Base-by-base conservation (phyloP, 2,888 invertebrate species). In the Hirtodrosophila confusa region DNA sequence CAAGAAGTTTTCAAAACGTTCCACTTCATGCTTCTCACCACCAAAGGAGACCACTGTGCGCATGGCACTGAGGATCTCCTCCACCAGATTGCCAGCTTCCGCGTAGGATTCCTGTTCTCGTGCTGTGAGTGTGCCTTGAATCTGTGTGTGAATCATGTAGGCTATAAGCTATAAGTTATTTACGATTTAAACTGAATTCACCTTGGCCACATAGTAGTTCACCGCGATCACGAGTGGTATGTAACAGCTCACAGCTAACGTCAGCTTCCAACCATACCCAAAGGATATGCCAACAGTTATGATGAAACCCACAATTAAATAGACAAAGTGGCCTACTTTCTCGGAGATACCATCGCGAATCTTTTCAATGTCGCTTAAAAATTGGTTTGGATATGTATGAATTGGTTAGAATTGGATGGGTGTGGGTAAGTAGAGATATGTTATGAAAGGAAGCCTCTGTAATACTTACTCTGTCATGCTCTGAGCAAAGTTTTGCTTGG, bases 331-430 rank as follows among this genome's bases (percentile, higher is more conserved):
- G 0, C 95, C 94, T 10, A 97, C 93, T 91, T 97, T 97, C 90
- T 97, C 97, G 0, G 96, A 96, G 24, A 97, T 96, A 3, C 97
- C 97, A 85, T 96, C 96, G 57, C 96, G 95, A 83, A 96, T 94
- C 89, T 95, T 95, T 83, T 95, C 95, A 67, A 96, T 92, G 87
- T 96, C 96, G 88, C 96, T 95, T 91, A 79, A 57, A n/a, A 17
- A 17, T 36, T n/a, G 33, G 31, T 31, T 8, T 31, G 31, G 9
- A 3, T 31, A 17, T 1, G 17, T 17, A 17, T 17, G 17, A 17
- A 17, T 17, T 17, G 17, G 17, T 17, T 80, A 57, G n/a, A 17
- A 17, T 36, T 8, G 33, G 4, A 7, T 0, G 8, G 5, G 31
- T 31, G 2, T 31, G 31, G 2, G 7, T 3, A 17, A 17, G 17